A percentile compares a stretch with the other conserved stretches of the same genome.
Evolutionary conservation across 2,888 invertebrate species (phyloP).

Genomic region (Mantis religiosa): DNA sequence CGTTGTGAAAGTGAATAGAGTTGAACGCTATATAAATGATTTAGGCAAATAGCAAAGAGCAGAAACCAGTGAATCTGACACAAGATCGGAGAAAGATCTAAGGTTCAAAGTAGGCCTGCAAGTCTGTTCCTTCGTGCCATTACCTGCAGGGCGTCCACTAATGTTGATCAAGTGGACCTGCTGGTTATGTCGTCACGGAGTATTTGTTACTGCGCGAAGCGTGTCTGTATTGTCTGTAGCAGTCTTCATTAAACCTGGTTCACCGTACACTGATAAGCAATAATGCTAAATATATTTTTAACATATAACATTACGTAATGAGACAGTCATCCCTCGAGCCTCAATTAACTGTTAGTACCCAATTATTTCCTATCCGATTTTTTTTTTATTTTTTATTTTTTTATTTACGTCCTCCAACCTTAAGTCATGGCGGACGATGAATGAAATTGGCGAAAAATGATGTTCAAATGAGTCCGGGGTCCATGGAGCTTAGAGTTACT

Average conservation of each 20-base stretch:
- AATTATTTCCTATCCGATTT: too few relatives aligned
- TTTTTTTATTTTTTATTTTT: too few relatives aligned
- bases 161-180: not conserved
- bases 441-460: too few relatives aligned
- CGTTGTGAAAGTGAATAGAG: not conserved
- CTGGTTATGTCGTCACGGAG: not conserved
- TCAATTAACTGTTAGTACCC: too few relatives aligned
- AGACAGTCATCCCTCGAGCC: too few relatives aligned
- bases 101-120: not conserved
- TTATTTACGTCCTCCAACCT: too few relatives aligned
- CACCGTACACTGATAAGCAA: too few relatives aligned
- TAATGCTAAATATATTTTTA: too few relatives aligned
- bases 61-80: not conserved
- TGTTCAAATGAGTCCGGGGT: too few relatives aligned
- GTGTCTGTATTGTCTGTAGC: not conserved
- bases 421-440: too few relatives aligned
- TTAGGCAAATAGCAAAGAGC: not conserved
- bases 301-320: too few relatives aligned
- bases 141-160: not conserved
- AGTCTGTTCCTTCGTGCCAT: not conserved
- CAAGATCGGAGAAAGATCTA: not conserved
- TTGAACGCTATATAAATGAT: not conserved
- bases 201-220: not conserved
- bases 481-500: too few relatives aligned
- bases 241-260: not conserved